Conservation (phyloP, 2,113 vertebrate species). For the Stictonetta naevosa region DNA sequence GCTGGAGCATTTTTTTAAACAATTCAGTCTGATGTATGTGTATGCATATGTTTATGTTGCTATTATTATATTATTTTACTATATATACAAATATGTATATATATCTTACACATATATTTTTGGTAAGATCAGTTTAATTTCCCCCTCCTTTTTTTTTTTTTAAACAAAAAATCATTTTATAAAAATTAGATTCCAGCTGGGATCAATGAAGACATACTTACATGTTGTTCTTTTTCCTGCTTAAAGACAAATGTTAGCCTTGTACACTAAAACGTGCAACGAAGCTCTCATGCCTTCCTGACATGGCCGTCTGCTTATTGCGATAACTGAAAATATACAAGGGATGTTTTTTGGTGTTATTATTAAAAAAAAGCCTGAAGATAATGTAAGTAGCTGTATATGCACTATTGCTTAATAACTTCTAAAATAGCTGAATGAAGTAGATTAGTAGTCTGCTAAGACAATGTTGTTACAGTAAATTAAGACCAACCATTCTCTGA, state of each 20-base stretch:
- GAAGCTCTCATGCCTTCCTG: not conserved
- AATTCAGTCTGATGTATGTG: not conserved
- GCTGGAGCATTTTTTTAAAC: not conserved
- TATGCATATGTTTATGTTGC: not conserved
- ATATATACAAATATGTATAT: too few species aligned
- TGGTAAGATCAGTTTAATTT: not conserved
- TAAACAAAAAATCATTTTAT: not conserved
- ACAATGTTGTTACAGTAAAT: not conserved
- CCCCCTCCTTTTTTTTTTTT: not conserved
- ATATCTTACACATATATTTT: not conserved
- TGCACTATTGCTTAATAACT: not conserved
- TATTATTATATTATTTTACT: too few species aligned
- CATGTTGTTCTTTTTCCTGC: not conserved
- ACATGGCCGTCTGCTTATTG: not conserved
- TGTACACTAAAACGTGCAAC: not conserved
- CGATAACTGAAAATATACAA: not conserved
- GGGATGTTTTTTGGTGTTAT: not conserved
- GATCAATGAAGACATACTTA: not conserved
- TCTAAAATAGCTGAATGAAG: not conserved
- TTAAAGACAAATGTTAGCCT: not conserved
- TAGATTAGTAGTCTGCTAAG: not conserved
- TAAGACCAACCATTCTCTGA: not conserved
- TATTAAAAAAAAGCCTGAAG: not conserved
- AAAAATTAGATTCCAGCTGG: not conserved
- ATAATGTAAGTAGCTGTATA: fast-evolving